Evolutionary conservation across 2,888 invertebrate genomes (phyloP), one percentile per base, ranked within the genome.

Genomic region (Apodemia hepburni): DNA sequence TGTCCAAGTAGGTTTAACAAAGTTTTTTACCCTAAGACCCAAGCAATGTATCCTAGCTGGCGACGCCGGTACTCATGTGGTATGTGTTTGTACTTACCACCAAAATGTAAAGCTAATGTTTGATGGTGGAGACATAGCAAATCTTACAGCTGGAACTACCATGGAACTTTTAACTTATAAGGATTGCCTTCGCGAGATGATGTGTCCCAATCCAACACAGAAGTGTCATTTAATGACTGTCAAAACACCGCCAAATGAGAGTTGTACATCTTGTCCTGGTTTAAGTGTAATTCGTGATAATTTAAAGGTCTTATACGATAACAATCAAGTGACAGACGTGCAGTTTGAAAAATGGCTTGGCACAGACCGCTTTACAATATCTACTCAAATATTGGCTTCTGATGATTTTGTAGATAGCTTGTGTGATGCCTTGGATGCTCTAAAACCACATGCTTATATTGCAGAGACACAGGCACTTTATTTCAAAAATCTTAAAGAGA

Each of bases 11-110:
- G 67, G 65, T 27, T 61, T 70, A 61, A 64, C 69, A 62, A 71
- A 70, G 63, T 65, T 66, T 64, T 69, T 66, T 65, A 66, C 67
- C 35, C 58, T 68, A 60, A 58, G 67, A 62, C 71, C 69, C 7
- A 70, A 69, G 59, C 65, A 70, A 65, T 70, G 68, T 38, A 62
- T 69, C 51, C 64, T 70, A 22, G 70, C 70, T 7, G 70, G 67
- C 0, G 69, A 71, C 59, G 61, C 68, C 12, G 68, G 71, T 57
- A 69, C 69, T 60, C 68, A 72, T 68, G 59, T 22, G 22, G 22
- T 65, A 18, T 38, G 38, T 38, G 38, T 38, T 38, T 38, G 38
- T 38, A 42, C 42, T 42, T 42, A 42, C 42, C 11, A 42, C 15
- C 42, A 42, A 42, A 42, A 42, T 42, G 42, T 42, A 9, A 42